These are phyloP conservation scores for Tilapia sparmanii DNA, from an alignment of 2,113 vertebrate genomes.

Conservation along the genomic window DNA sequence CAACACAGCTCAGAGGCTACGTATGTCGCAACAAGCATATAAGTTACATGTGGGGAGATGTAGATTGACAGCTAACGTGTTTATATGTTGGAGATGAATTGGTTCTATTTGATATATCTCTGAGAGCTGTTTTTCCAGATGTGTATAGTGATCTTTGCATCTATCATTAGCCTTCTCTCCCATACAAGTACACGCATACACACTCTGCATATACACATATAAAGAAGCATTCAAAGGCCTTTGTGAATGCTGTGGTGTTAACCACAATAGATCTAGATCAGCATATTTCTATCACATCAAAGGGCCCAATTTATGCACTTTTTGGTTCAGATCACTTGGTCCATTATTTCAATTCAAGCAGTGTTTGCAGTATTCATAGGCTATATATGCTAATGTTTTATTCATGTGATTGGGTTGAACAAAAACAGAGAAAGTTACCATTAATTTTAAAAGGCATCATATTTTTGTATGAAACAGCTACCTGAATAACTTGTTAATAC, in stretches of 20 bases:
- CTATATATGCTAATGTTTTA: slow-evolving; percentile 17
- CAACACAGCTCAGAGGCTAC: slow-evolving; percentile 33
- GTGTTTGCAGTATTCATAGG: not conserved
- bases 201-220: not conserved
- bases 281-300: slow-evolving; percentile 20
- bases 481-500: not conserved
- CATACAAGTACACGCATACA: not conserved
- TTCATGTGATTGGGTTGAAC: not conserved
- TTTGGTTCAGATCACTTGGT: not conserved
- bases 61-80: slow-evolving; percentile 64
- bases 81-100: slow-evolving; percentile 46
- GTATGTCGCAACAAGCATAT: slow-evolving; percentile 45
- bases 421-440: not conserved
- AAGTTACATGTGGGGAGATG: slow-evolving; percentile 55
- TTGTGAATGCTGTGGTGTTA: slow-evolving; percentile 3
- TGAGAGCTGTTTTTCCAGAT: not conserved
- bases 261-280: slow-evolving; percentile 26
- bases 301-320: not conserved
- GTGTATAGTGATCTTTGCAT: not conserved
- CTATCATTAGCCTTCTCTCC: not conserved
- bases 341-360: not conserved
- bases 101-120: slow-evolving; percentile 45
- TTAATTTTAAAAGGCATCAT: not conserved
- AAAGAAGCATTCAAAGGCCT: not conserved
- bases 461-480: not conserved